Base-by-base conservation (phyloP, 1,140 invertebrate species). In the Bacillus rossius region DNA sequence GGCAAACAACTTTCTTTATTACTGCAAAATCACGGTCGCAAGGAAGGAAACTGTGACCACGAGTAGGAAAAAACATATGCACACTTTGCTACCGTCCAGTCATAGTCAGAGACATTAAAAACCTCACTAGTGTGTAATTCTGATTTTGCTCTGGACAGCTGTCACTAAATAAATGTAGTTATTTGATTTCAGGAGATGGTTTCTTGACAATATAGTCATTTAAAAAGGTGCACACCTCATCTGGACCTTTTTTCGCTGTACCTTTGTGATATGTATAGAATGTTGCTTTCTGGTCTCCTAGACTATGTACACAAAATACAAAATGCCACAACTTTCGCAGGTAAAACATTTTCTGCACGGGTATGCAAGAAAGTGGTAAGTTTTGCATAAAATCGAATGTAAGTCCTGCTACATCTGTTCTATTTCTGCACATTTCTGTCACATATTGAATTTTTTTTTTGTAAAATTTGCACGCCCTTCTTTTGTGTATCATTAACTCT, bases 191-290 rank as follows among this genome's bases (percentile, higher is more conserved):
- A 23, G 51, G 34, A 34, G 29, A 34, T 10, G 58, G 58, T 26
- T 67, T 60, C 23, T 65, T 54, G 38, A 68, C 29, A 34, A 10
- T 62, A 34, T 60, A 66, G 59, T 68, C 55, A 25, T 53, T 41
- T 23, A 69, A 59, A 62, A 65, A 63, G 34, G 61, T 61, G 51
- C 55, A 67, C 52, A 67, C 63, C 55, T 66, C 67, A 66, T 69
- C 57, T 42, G 64, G 61, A 22, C 45, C 60, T 63, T 63, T 64
- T 45, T 61, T 63, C 34, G 51, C 63, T 57, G 53, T 45, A 22
- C 59, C 65, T 55, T 67, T 63, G 56, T 66, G 61, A 58, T 70
- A 69, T 42, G 61, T 45, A 55, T 64, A 68, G 51, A 65, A 64
- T 38, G 55, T 37, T n/a, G 57, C 48, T 16, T 25, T 57, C 20